Conservation (phyloP, 2,797 vertebrate genomes). For the Tokudaia muenninki region DNA sequence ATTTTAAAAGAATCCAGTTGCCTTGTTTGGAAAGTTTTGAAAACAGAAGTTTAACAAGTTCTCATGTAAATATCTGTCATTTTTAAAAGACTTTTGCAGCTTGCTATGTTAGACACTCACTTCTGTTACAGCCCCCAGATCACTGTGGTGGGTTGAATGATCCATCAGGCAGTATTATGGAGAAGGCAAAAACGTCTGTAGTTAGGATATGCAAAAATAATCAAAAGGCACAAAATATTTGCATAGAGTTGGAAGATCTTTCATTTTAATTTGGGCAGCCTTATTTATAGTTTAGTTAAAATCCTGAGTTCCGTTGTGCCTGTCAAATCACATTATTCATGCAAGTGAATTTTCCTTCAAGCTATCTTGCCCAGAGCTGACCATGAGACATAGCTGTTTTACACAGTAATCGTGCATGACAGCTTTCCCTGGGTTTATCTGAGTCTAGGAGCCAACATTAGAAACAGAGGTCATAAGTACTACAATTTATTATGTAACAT, state of each 20-base stretch:
- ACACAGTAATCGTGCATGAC: slow-evolving; percentile 89
- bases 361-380: slow-evolving; percentile 85
- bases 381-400: slow-evolving; percentile 84
- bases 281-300: slow-evolving; percentile 74
- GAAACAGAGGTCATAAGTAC: slow-evolving; percentile 84
- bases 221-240: slow-evolving; percentile 57
- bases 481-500: slow-evolving; percentile 84
- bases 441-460: slow-evolving; percentile 82
- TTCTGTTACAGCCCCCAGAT: not conserved
- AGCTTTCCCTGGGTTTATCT: slow-evolving; percentile 85
- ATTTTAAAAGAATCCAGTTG: not conserved
- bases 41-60: slow-evolving; percentile 29
- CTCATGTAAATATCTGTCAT: not conserved
- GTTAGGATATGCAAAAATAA: slow-evolving; percentile 19
- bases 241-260: slow-evolving; percentile 68
- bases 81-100: not conserved
- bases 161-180: not conserved
- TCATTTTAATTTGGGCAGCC: slow-evolving; percentile 76
- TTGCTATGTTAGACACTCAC: slow-evolving; percentile 9
- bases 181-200: slow-evolving; percentile 32
- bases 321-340: slow-evolving; percentile 87
- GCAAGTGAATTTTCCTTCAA: slow-evolving; percentile 82
- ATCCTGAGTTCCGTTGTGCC: slow-evolving; percentile 84
- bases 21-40: slow-evolving; percentile 40
- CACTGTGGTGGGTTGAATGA: not conserved